A percentile compares a stretch with the other conserved stretches of the same genome.
These are phyloP conservation scores for Pheosia gnoma DNA, from an alignment of 2,888 invertebrate genomes.

Conservation along the genomic window DNA sequence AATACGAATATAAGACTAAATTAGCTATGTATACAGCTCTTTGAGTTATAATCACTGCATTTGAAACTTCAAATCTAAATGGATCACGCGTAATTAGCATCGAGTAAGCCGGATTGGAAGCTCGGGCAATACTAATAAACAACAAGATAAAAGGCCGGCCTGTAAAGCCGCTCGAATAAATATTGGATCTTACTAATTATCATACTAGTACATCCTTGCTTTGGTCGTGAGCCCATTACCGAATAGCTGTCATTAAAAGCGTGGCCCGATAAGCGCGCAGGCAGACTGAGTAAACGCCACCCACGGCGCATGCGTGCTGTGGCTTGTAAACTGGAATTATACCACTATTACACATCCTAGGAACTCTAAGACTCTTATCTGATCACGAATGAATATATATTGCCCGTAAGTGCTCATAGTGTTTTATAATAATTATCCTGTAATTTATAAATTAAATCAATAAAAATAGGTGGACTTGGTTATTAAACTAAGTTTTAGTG, in stretches of 20 bases:
- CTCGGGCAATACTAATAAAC: conserved; percentile 71
- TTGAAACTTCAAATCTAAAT: conserved; percentile 50
- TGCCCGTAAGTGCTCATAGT: conserved; percentile 56
- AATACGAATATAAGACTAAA: neutral
- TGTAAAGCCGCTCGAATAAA: conserved; percentile 70
- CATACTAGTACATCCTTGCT: conserved; percentile 74
- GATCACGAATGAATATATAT: conserved; percentile 64
- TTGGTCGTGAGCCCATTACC: conserved; percentile 71
- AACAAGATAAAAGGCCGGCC: conserved; percentile 71
- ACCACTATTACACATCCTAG: conserved; percentile 59
- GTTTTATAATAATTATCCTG: conserved; percentile 41
- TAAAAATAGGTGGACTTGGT: neutral
- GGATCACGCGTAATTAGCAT: conserved; percentile 61
- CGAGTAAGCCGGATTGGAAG: conserved; percentile 57
- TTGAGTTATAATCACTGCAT: conserved; percentile 32
- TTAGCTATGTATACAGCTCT: too few species aligned
- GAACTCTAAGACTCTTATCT: conserved; percentile 56
- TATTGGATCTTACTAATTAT: conserved; percentile 79
- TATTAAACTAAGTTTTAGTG: neutral
- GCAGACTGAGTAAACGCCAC: conserved; percentile 62
- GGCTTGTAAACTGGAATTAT: conserved; percentile 62
- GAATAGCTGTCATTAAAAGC: conserved; percentile 76
- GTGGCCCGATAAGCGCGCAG: conserved; percentile 55
- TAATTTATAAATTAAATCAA: conserved; percentile 13
- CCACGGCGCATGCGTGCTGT: conserved; percentile 59